Base-by-base conservation (phyloP, 2,797 vertebrate species). In the Melanotaenia pygmaea region DNA sequence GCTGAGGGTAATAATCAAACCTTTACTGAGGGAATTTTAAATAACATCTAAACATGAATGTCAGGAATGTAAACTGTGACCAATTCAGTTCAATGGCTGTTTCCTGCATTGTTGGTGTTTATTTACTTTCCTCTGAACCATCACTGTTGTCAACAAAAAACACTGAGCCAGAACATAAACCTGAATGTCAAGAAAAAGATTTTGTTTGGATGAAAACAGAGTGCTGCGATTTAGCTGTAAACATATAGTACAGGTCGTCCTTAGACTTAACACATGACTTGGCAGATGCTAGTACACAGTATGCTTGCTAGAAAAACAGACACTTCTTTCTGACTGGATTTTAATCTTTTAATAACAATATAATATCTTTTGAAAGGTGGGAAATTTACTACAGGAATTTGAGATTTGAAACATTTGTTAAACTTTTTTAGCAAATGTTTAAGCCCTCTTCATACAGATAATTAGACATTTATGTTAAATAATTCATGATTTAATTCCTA, bases 201-300 rank as follows among this genome's bases (percentile, higher is more conserved):
- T 57, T 62, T 3, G 57, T 67, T 70, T 76, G 0, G 2, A 59
- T 54, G 65, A 70, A 71, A 80, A 63, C 66, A 43, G 26, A 35
- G 35, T 37, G 64, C 63, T n/a, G 13, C 1, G 87, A 77, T 91
- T 90, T 89, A 83, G 70, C 70, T 50, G 74, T 80, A 90, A 92
- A 91, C 90, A 91, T 45, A 6, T 24, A 62, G 79, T 71, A 28
- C 73, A 84, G 82, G 83, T 81, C 47, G 64, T 16, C 28, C 62
- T 67, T 72, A 86, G 76, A 76, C 45, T 24, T 12, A 56, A 76
- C 50, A 75, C 63, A 37, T 1, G 51, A 65, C 35, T 40, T 56
- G 70, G 57, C 75, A 76, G 70, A 67, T 18, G 47, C 61, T 37
- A 57, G 24, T 51, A 24, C 37, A 37, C 51, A 2, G 26, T 26